Conservation (phyloP, 2,113 vertebrate genomes). For the Taurulus bubalis region DNA sequence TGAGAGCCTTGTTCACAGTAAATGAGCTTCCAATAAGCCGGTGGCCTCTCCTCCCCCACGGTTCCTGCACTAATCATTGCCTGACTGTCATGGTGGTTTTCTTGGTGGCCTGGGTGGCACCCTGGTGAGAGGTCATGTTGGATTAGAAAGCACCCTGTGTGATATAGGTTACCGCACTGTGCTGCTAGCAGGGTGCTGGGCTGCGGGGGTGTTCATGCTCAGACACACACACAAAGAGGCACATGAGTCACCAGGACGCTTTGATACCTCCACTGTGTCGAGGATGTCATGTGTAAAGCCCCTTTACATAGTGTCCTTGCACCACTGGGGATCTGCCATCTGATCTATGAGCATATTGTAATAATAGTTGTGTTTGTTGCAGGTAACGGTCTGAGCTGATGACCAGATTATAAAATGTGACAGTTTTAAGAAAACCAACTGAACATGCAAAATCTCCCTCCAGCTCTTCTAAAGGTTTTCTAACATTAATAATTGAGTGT, state of each 20-base stretch:
- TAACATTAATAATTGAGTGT: background rate
- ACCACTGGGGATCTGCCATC: background rate
- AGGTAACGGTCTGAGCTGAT: background rate
- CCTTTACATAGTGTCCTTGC: background rate
- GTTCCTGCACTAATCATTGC: slow-evolving; percentile 63
- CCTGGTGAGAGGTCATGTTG: slow-evolving; percentile 76
- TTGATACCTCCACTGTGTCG: slow-evolving; percentile 4
- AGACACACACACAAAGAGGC: background rate
- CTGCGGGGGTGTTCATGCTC: slow-evolving; percentile 20
- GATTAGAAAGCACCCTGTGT: slow-evolving; percentile 79
- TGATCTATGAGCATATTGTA: background rate
- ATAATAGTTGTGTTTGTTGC: background rate
- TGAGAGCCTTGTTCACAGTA: slow-evolving; percentile 51
- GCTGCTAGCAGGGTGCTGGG: slow-evolving; percentile 55
- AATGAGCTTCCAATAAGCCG: slow-evolving; percentile 56
- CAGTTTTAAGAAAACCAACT: background rate
- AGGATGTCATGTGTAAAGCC: background rate
- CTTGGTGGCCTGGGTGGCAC: slow-evolving; percentile 43
- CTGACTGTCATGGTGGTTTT: slow-evolving; percentile 60
- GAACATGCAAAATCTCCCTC: background rate
- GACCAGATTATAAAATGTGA: background rate
- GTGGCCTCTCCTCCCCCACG: slow-evolving; percentile 55
- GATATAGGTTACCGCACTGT: slow-evolving; percentile 78
- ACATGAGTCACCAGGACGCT: slow-evolving; percentile 38
- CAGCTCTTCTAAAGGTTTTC: background rate